Evolutionary conservation across 1,140 invertebrate genomes (phyloP), one percentile per base, ranked within the genome.

Genomic region (Tigriopus japonicus): DNA sequence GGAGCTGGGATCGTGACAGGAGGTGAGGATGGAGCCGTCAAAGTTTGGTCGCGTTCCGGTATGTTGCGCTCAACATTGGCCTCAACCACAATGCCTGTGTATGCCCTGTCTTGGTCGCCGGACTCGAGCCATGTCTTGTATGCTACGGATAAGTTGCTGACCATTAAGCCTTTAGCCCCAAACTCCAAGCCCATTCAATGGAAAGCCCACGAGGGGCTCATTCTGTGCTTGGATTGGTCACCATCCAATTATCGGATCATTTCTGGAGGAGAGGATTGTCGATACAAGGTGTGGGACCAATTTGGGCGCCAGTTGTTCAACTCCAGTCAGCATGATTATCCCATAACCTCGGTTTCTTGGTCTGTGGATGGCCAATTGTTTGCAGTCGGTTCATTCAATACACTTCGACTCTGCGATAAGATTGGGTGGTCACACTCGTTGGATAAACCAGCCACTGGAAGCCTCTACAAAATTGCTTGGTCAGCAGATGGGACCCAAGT

Each of bases 401-500:
- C 89, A 10, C 74, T 98, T 0, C 78, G 88, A 62, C 75, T 98
- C 0, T 97, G 93, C 71, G 91, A 96, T 74, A 84, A 84, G 73
- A 83, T 83, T 66, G 95, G 95, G 87, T 97, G 93, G 93, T 89
- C 90, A 0, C 84, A 95, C 72, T 89, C 83, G 55, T 73, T 95
- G 54, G 85, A 96, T 68, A 84, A 91, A 72, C 80, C 88, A 52
- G 76, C 79, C 63, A 81, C 83, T 62, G 87, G 94, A 55, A 85
- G 90, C 71, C 78, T 96, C 66, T 86, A 91, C 68, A 80, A 78
- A 55, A 74, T 98, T 40, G 77, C 82, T 42, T 99, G 94, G 94
- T 95, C 92, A 6, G 80, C 80, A 60, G 94, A 98, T 77, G 88
- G 91, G 1, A 96, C 92, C 7, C 93, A 98, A 74, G 73, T 97